Evolutionary conservation across 2,888 invertebrate genomes (phyloP).

Genomic region (Gonocerus acuteangulatus): DNA sequence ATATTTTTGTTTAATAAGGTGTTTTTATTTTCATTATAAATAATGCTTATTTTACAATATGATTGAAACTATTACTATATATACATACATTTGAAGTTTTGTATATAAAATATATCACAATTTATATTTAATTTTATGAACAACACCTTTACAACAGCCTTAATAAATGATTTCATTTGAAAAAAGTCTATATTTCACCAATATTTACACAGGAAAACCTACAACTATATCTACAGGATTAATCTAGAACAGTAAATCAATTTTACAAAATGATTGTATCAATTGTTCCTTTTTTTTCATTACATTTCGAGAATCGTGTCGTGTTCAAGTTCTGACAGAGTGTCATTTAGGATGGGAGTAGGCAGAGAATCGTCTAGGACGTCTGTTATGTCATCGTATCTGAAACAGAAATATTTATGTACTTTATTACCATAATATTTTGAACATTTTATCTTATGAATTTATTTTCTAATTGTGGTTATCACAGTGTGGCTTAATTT

Average conservation of each 20-base stretch:
- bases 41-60: neutral
- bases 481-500: too few relatives aligned
- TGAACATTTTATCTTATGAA: too few relatives aligned
- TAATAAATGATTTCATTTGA: neutral
- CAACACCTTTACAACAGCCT: conserved; percentile 8
- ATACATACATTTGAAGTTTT: conserved; percentile 1
- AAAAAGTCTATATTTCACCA: too few relatives aligned
- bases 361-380: conserved; percentile 38
- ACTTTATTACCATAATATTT: neutral
- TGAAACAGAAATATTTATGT: conserved; percentile 26
- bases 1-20: too few relatives aligned
- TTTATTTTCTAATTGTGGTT: too few relatives aligned
- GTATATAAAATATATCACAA: conserved; percentile 20
- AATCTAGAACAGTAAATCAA: too few relatives aligned
- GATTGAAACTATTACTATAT: conserved; percentile 4
- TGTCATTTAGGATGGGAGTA: conserved; percentile 34
- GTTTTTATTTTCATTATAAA: neutral
- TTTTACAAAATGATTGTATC: neutral
- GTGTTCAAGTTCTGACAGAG: conserved; percentile 37
- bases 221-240: too few relatives aligned
- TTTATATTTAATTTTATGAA: conserved; percentile 7
- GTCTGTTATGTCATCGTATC: conserved; percentile 38
- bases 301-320: conserved; percentile 38
- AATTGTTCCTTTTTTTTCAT: neutral
- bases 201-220: too few relatives aligned